These are phyloP conservation scores for Caenorhabditis briggsae DNA, from an alignment of 1,140 invertebrate species.

Conservation along the genomic window DNA sequence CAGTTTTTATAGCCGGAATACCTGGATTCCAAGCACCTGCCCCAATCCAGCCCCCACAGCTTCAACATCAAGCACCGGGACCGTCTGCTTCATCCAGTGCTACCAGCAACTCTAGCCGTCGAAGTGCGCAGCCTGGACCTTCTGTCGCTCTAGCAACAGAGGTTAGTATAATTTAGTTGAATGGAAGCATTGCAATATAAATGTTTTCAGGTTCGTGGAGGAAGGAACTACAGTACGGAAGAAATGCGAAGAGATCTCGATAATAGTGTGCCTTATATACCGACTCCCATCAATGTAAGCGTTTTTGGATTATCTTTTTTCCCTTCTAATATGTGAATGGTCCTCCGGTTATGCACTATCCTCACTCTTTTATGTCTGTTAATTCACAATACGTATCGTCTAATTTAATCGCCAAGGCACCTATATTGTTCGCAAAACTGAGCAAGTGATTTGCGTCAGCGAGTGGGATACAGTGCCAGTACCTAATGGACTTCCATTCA, in stretches of 20 bases:
- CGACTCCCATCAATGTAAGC: neutral
- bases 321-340: neutral
- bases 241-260: neutral
- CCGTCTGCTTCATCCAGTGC: neutral
- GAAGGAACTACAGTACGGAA: neutral
- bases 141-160: no score
- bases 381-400: neutral
- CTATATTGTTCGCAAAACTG: no score
- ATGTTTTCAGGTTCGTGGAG: neutral
- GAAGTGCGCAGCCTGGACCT: no score
- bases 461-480: conserved; percentile 8
- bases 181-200: neutral
- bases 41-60: neutral
- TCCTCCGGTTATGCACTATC: neutral
- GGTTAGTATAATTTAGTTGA: no score
- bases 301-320: neutral
- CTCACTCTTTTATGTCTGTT: neutral
- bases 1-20: neutral
- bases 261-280: neutral
- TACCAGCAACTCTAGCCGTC: no score
- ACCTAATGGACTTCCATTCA: neutral
- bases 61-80: neutral
- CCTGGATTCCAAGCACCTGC: neutral
- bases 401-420: no score
- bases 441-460: neutral